These are phyloP conservation scores for Yponomeuta evonymella DNA, from an alignment of 2,888 invertebrate species.

Conservation along the genomic window DNA sequence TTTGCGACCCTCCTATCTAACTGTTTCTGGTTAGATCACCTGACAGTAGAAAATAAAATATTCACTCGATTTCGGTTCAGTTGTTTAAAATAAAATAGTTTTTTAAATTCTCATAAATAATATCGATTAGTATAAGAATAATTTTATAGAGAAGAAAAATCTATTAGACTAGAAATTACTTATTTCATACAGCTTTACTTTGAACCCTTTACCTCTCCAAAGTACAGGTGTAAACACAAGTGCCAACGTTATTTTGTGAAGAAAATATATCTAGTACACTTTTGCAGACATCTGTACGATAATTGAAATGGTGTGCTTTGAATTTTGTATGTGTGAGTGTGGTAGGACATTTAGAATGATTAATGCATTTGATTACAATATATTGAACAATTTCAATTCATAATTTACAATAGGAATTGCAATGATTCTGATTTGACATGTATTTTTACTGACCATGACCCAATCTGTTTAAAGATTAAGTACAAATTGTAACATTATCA, in stretches of 20 bases:
- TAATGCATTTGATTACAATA: not conserved
- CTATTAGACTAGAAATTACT: slow-evolving; percentile 2
- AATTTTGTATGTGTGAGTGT: not conserved
- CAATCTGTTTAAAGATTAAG: slow-evolving; percentile 35
- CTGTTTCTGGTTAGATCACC: no score
- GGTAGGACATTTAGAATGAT: not conserved
- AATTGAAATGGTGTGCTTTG: not conserved
- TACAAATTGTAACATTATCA: slow-evolving; percentile 37
- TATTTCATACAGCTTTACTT: slow-evolving; percentile 2
- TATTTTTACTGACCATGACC: slow-evolving; percentile 35
- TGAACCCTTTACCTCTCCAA: not conserved
- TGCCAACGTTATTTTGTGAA: not conserved
- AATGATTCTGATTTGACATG: not conserved
- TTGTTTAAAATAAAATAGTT: not conserved
- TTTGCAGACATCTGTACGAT: slow-evolving; percentile 1
- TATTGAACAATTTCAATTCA: not conserved
- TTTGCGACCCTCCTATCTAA: no score
- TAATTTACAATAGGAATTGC: not conserved
- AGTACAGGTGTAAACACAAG: not conserved
- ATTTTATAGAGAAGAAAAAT: not conserved
- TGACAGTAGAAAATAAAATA: no score
- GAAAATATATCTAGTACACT: not conserved
- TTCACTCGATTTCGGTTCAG: not conserved
- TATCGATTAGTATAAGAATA: not conserved
- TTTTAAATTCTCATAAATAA: not conserved